A percentile compares a stretch with the other conserved stretches of the same genome.
Conservation (phyloP, 1,140 invertebrate species). For the Drosophila eugracilis region DNA sequence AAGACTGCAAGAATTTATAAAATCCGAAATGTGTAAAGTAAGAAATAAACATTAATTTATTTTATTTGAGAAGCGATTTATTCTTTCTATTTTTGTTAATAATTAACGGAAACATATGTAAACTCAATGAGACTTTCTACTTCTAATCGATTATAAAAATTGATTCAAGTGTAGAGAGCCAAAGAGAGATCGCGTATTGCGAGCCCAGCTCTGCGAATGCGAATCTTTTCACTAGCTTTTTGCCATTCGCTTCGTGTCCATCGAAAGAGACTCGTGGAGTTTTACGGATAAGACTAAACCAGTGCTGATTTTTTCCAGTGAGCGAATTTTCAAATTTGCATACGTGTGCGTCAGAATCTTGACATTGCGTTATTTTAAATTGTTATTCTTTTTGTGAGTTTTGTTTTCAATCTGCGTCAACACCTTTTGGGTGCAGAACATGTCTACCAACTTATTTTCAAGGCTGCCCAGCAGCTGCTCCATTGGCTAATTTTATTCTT, state of each 20-base stretch:
- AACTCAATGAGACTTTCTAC: not conserved
- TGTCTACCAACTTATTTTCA: slow-evolving; percentile 44
- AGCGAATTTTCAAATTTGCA: slow-evolving; percentile 55
- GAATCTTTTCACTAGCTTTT: slow-evolving; percentile 47
- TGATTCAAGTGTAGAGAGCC: slow-evolving; percentile 23
- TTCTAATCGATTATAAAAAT: not conserved
- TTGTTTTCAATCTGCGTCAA: slow-evolving; percentile 38
- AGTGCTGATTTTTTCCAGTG: slow-evolving; percentile 33
- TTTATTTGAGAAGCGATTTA: too few species aligned
- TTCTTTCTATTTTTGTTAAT: too few species aligned
- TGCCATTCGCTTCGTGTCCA: slow-evolving; percentile 71
- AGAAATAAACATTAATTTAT: too few species aligned
- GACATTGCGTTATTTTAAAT: slow-evolving; percentile 32
- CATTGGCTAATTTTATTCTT: slow-evolving; percentile 31
- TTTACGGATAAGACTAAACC: slow-evolving; percentile 23
- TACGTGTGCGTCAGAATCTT: slow-evolving; percentile 72
- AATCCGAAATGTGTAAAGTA: too few species aligned
- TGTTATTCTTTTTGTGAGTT: slow-evolving; percentile 30
- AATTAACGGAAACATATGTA: too few species aligned
- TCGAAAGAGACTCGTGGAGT: slow-evolving; percentile 28
- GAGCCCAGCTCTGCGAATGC: slow-evolving; percentile 35
- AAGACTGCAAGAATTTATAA: too few species aligned
- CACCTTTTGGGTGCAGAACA: slow-evolving; percentile 28
- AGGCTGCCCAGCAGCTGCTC: slow-evolving; percentile 35
- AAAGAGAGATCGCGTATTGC: slow-evolving; percentile 14